Base-by-base conservation (phyloP, 2,888 invertebrate species). In the Lepidocyrtoides sp. region DNA sequence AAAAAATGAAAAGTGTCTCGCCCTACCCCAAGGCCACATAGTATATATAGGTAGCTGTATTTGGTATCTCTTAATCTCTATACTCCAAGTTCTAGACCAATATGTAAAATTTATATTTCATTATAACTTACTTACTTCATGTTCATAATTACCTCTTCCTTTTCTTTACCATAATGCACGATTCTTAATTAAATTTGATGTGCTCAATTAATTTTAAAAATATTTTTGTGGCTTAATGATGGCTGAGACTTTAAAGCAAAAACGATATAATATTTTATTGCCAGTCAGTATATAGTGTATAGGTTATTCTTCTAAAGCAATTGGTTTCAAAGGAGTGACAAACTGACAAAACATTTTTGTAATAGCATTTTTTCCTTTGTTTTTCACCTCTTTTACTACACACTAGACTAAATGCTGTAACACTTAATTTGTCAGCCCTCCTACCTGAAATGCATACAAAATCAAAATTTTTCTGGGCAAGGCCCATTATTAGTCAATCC, bases 381-480 rank as follows among this genome's bases (percentile, higher is more conserved):
- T 69, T 51, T 51, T 2, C n/a, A 41, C 8, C 17, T 51, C 51
- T 17, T 8, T 51, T 51, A 36, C n/a, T n/a, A 32, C 14, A 63
- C 14, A 14, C 36, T 10, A 8, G 17, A 29, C 29, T 3, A 36
- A 23, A n/a, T 29, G 26, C 14, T 14, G 44, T 12, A 14, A 23
- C 72, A 23, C 44, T 75, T 75, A 75, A 75, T 75, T 75, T 75
- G 66, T 69, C 32, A 75, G 48, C 75, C 75, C 44, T 23, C 75
- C 75, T 48, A 75, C 75, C 20, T 75, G 75, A 75, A 44, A 51
- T 17, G 75, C 44, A 75, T 75, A 75, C 44, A 23, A 14, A 72
- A 75, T 44, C 48, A 12, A 51, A 51, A 8, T 26, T 51, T 29
- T 26, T 54, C 29, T 54, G 77, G 77, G 77, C 77, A 54, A 12